These are phyloP conservation scores for Oreochromis spilurus DNA, from an alignment of 2,113 vertebrate species.

Conservation along the genomic window DNA sequence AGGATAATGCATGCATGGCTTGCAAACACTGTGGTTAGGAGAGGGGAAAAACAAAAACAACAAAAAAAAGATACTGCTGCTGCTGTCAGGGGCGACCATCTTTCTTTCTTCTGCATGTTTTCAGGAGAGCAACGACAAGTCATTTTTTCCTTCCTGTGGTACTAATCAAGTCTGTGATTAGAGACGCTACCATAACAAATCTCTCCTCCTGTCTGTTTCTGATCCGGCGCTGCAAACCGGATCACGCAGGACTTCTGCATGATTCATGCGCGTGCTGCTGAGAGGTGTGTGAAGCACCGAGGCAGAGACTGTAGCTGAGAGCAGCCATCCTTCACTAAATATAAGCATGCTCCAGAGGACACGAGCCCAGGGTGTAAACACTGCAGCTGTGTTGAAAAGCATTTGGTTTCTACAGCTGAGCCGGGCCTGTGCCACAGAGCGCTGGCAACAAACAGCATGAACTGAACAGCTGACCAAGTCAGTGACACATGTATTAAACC, in stretches of 20 bases:
- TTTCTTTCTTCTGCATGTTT: neutral
- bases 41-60: neutral
- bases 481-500: neutral
- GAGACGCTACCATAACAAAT: neutral
- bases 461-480: neutral
- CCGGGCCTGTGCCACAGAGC: neutral
- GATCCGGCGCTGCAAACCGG: neutral
- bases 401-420: neutral
- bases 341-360: neutral
- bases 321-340: conserved; percentile 8
- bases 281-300: neutral
- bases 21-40: neutral
- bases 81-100: neutral
- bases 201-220: neutral
- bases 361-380: neutral
- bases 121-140: neutral
- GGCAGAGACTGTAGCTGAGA: neutral
- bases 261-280: neutral
- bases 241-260: neutral
- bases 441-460: neutral
- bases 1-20: conserved; percentile 24
- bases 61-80: neutral
- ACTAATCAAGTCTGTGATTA: neutral
- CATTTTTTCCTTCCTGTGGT: neutral
- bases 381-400: neutral